Percentiles rank a stretch among this genome's conserved stretches.
Evolutionary conservation across 2,888 invertebrate genomes (phyloP).

Genomic region (Ceratothoa steindachneri): DNA sequence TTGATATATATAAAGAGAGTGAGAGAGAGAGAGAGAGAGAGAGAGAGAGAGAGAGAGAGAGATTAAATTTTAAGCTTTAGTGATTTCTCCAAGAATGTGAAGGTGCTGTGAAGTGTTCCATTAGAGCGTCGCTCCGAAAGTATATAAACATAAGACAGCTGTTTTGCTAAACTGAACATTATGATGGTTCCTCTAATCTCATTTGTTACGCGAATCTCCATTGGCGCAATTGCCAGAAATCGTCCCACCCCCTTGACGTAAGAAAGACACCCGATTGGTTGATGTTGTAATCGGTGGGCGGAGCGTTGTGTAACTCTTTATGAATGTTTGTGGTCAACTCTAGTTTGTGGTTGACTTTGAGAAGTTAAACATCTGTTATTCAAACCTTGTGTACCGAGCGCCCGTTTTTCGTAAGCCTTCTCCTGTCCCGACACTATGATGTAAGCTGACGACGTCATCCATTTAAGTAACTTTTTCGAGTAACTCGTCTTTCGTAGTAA

Average conservation of each 20-base stretch:
- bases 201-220: constrained; percentile 2
- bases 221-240: not conserved
- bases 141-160: constrained; percentile 7
- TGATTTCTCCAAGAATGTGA: not conserved
- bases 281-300: not conserved
- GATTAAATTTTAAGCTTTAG: not conserved
- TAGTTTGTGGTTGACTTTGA: constrained; percentile 4
- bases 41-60: not conserved
- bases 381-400: not conserved
- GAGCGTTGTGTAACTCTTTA: constrained; percentile 4
- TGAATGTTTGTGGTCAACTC: not conserved
- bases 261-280: not conserved
- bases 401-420: no score
- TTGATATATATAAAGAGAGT: no score
- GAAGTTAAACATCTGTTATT: not conserved
- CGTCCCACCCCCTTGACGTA: not conserved
- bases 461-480: no score
- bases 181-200: constrained; percentile 1
- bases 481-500: no score
- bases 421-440: no score
- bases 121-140: not conserved
- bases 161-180: not conserved
- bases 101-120: not conserved
- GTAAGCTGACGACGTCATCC: no score
- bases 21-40: not conserved